Evolutionary conservation across 2,888 invertebrate species (phyloP), one percentile per base, ranked within the genome.

Genomic region (Watsonalla cultraria): DNA sequence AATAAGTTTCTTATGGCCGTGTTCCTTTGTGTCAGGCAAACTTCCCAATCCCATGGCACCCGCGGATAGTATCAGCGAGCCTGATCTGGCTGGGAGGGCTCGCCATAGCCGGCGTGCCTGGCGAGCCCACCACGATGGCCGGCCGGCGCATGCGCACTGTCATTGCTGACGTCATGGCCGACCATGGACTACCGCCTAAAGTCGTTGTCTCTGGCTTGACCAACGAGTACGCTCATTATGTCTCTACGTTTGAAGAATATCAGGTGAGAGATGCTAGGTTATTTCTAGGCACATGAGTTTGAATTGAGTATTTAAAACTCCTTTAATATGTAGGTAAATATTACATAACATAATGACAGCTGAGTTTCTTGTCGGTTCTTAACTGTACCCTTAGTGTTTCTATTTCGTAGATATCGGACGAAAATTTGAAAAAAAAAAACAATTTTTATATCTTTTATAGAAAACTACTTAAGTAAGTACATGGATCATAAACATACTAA

Each of bases 101-200:
- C 33, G 92, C 92, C 1, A 81, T 95, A 34, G 92, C 92, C n/a
- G 95, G 94, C 0, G 94, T 96, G 0, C 96, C 97, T 0, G 97
- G 96, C 0, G 97, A 97, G 83, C 95, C 97, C 70, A 96, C 96
- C 52, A 97, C 97, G 0, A 97, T 97, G 97, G 91, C 96, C 0
- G 97, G 97, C 0, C 89, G 97, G 51, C 87, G 95, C 51, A 94
- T 82, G 83, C 92, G 65, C 78, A 71, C 74, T 0, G 83, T 84
- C 5, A 80, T 91, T 5, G 82, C 82, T 2, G 80, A 74, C 8
- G 85, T 90, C 5, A 83, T 92, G 66, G 69, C 82, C 11, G 68
- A 68, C 2, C 76, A 80, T 0, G 90, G 89, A 0, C 65, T 81
- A 47, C 69, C 80, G 5, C 86, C 85, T 0, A 79, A 86, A 7